Conservation (phyloP, 2,797 vertebrate species). For the Aythya fuligula region DNA sequence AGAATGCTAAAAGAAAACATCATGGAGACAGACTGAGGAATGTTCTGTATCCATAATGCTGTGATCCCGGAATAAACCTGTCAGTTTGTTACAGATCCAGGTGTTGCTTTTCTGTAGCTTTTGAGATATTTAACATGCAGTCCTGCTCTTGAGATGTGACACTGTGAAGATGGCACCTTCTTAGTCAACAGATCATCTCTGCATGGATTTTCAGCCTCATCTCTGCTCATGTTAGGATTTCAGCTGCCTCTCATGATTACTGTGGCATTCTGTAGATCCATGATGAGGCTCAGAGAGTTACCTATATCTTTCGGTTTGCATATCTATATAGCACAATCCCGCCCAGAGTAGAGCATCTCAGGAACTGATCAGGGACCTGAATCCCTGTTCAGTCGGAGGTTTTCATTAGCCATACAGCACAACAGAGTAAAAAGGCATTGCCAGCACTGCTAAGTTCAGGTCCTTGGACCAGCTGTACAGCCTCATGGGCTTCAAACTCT, state of each 20-base stretch:
- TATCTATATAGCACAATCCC: background rate
- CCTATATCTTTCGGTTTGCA: background rate
- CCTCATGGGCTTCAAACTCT: background rate
- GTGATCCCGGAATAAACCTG: conserved; percentile 54
- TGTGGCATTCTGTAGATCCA: background rate
- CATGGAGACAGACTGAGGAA: background rate
- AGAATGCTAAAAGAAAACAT: conserved; percentile 17
- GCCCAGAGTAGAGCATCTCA: background rate
- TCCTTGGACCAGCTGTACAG: background rate
- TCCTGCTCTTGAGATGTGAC: conserved; percentile 2
- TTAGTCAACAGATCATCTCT: conserved; percentile 46
- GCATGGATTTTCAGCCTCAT: conserved; percentile 46
- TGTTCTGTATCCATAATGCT: conserved; percentile 16
- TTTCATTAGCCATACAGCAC: background rate
- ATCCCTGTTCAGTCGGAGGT: background rate
- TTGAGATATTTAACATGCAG: conserved; percentile 23
- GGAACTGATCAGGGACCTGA: background rate
- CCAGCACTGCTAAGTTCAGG: background rate
- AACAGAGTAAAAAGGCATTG: background rate
- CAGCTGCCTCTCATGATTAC: conserved; percentile 19
- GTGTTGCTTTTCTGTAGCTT: conserved; percentile 51
- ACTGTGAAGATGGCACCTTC: conserved; percentile 33
- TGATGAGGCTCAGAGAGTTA: background rate
- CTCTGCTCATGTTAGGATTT: background rate
- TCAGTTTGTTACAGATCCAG: conserved; percentile 46